These are phyloP conservation scores for Nebria ingens DNA, from an alignment of 1,140 invertebrate genomes.

Conservation along the genomic window DNA sequence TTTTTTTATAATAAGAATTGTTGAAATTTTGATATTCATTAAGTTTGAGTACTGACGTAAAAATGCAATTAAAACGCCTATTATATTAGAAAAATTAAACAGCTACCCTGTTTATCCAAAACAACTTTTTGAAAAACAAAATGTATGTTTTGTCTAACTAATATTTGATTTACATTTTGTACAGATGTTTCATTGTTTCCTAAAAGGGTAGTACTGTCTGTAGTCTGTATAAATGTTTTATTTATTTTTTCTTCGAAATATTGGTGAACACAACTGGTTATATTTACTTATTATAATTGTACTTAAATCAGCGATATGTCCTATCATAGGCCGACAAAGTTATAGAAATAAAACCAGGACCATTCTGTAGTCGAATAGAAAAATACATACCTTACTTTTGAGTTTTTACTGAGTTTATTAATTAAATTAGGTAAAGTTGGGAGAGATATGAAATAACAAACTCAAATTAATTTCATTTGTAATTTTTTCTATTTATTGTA, in stretches of 20 bases:
- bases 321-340: constrained; percentile 4
- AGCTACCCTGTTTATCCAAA: constrained; percentile 2
- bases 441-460: neutral
- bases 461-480: neutral
- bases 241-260: neutral
- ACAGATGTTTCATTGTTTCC: neutral
- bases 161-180: neutral
- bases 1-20: no score
- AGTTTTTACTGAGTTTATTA: no score
- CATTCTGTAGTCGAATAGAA: neutral
- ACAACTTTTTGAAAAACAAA: neutral
- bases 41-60: no score
- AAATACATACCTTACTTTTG: neutral
- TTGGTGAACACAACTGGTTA: constrained; percentile 4
- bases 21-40: no score
- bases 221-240: neutral
- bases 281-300: constrained; percentile 3
- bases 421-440: neutral
- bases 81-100: neutral
- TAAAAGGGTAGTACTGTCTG: neutral
- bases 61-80: neutral
- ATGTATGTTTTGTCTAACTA: neutral
- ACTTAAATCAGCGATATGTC: constrained; percentile 9
- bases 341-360: neutral
- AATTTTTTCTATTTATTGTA: constrained; percentile 4